phyloP scores from a whole-genome alignment of 2,797 vertebrate species.

The Danio tinwini region DNA sequence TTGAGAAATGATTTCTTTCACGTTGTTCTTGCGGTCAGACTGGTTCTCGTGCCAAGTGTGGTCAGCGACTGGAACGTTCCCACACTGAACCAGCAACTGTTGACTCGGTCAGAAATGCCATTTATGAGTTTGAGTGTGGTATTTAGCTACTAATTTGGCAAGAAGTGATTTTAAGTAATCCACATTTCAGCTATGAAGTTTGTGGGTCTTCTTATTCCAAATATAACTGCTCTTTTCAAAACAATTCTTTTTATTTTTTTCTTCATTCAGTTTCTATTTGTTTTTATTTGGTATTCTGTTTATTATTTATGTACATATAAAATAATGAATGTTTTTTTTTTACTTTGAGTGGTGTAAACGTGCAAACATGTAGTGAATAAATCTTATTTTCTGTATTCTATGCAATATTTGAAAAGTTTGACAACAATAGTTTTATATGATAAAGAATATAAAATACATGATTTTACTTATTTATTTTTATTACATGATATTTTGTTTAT shows the following conservation, averaged over 20 bases:
- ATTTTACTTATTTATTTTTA: no score
- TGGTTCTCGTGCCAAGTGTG: constrained; percentile 54
- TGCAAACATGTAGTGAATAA: no score
- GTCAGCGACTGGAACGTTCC: constrained; percentile 53
- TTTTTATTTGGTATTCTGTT: no score
- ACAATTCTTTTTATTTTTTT: not conserved
- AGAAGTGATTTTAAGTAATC: constrained; percentile 2
- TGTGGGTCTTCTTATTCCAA: not conserved
- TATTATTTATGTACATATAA: no score
- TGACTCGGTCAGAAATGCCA: constrained; percentile 38
- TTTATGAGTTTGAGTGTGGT: not conserved
- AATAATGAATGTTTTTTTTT: no score
- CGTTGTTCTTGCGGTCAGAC: constrained; percentile 54
- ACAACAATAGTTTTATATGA: no score
- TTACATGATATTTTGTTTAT: no score
- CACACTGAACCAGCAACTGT: constrained; percentile 50
- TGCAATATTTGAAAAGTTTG: no score
- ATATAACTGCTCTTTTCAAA: not conserved
- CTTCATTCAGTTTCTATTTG: no score
- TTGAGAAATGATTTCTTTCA: constrained; percentile 48
- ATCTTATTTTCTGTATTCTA: no score
- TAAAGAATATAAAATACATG: no score
- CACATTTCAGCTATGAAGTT: not conserved
- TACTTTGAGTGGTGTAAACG: no score
- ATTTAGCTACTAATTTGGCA: constrained; percentile 5